A percentile compares a stretch with the other conserved stretches of the same genome.
Evolutionary conservation across 2,113 vertebrate species (phyloP).

Genomic region (Carollia perspicillata): DNA sequence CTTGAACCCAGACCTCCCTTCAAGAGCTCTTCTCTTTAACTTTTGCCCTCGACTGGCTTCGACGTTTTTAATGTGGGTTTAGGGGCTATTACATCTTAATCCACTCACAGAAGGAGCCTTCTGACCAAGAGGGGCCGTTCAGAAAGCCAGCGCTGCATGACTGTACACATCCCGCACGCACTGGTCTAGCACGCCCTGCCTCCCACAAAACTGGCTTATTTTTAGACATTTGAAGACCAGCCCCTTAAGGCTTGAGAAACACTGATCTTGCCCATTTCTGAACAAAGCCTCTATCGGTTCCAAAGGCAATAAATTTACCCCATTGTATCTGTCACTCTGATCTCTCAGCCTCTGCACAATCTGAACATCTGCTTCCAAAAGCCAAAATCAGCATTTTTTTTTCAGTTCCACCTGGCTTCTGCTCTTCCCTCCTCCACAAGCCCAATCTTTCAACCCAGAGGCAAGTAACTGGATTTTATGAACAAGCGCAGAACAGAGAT

Average conservation of each 20-base stretch:
- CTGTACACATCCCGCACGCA: background rate
- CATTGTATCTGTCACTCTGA: background rate
- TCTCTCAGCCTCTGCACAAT: background rate
- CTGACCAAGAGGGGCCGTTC: background rate
- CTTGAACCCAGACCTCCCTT: background rate
- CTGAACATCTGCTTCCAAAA: background rate
- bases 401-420: background rate
- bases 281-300: background rate
- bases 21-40: background rate
- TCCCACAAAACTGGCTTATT: background rate
- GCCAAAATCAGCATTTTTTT: background rate
- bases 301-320: background rate
- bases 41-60: background rate
- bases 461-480: conserved; percentile 4
- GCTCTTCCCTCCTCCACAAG: background rate
- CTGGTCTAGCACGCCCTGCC: background rate
- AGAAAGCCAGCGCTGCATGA: background rate
- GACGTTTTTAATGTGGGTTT: background rate
- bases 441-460: background rate
- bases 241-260: background rate
- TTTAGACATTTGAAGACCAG: background rate
- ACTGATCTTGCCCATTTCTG: conserved; percentile 10
- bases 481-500: background rate
- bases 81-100: background rate
- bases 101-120: background rate